Base-by-base conservation (phyloP, 1,140 invertebrate genomes). In the Diprion similis region DNA sequence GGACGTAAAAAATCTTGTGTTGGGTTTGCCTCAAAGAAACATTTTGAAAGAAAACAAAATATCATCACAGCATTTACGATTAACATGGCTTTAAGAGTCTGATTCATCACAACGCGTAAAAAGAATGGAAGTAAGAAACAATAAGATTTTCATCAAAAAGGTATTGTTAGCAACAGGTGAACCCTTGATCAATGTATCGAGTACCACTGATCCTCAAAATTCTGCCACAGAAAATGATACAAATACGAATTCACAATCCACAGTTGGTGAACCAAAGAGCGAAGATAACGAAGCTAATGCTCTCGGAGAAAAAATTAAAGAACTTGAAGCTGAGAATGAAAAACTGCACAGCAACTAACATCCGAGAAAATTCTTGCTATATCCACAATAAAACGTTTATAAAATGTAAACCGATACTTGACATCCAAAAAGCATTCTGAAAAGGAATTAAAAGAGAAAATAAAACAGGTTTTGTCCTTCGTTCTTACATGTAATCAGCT, bases 1-100 rank as follows among this genome's bases (percentile, higher is more conserved):
- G n/a, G 76, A 75, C 59, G n/a, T 18, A 19, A 71, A 17, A 15
- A 18, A 24, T 46, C 47, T 71, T 37, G 24, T 69, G 46, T 68
- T 71, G 46, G 70, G 75, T 69, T 15, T 71, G 37, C 75, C 66
- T 46, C 4, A 59, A 9, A 13, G 6, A 17, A 59, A 59, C 51
- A 59, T 59, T 8, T 59, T 15, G 9, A 59, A 9, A 59, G 51
- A 59, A 59, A 59, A 59, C 51, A 17, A 4, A 59, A 17, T 59
- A 59, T 9, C 51, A 59, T 59, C 51, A 59, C 51, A 9, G 51
- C 51, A 59, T 59, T 59, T 59, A 59, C 11, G 51, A 59, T 59
- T 59, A 0, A 6, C 11, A 59, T 59, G 7, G 51, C 51, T 8
- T 59, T 9, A 59, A 59, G 51, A 59, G 51, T 59, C 51, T 59